Conservation (phyloP, 2,888 invertebrate genomes). For the Drosophila trichaetosa region DNA sequence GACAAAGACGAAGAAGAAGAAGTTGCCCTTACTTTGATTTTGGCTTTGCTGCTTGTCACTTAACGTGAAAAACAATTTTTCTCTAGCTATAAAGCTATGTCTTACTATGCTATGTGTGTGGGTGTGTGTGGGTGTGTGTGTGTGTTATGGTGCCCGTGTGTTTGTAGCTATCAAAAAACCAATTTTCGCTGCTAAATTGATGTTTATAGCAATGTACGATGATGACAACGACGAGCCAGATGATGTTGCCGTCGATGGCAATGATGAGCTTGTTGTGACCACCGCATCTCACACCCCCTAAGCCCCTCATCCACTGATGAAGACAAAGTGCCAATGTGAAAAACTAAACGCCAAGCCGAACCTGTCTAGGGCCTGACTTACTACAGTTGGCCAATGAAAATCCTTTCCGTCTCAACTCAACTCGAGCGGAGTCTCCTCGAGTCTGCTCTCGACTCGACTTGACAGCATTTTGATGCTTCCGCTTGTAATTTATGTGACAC, state of each 20-base stretch:
- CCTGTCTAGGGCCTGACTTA: constrained; percentile 48
- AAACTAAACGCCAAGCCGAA: constrained; percentile 71
- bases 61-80: constrained; percentile 81
- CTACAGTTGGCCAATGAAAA: constrained; percentile 64
- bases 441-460: constrained; percentile 42
- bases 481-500: constrained; percentile 81
- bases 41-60: constrained; percentile 70
- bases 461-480: constrained; percentile 80
- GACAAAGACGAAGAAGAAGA: constrained; percentile 48
- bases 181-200: constrained; percentile 81
- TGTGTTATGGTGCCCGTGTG: constrained; percentile 23
- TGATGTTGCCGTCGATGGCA: constrained; percentile 59
- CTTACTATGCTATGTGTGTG: constrained; percentile 21
- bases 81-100: constrained; percentile 59
- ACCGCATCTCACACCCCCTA: constrained; percentile 17
- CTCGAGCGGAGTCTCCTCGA: constrained; percentile 23
- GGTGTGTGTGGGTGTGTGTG: constrained; percentile 4
- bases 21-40: constrained; percentile 4
- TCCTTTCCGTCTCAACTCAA: constrained; percentile 62
- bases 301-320: constrained; percentile 53
- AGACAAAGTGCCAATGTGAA: constrained; percentile 78
- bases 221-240: constrained; percentile 55
- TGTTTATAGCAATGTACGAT: constrained; percentile 78
- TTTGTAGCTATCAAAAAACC: constrained; percentile 77
- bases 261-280: constrained; percentile 78